These are phyloP conservation scores for Megathymus violae DNA, from an alignment of 1,140 invertebrate genomes.

Conservation along the genomic window DNA sequence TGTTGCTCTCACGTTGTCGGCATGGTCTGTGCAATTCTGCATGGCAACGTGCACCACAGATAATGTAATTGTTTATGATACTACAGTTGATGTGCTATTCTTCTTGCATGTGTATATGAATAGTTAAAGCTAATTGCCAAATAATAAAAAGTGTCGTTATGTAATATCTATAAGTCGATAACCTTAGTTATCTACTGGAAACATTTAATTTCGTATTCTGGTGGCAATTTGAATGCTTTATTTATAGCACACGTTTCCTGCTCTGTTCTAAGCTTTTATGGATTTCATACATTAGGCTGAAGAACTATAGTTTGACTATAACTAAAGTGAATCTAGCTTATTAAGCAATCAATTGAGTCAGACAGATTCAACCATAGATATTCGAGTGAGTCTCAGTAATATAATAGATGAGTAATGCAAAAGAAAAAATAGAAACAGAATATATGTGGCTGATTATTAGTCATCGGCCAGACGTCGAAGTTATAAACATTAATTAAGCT, in stretches of 20 bases:
- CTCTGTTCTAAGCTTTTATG: background rate
- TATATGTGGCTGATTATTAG: too few relatives aligned
- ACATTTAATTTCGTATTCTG: too few relatives aligned
- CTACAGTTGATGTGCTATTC: background rate
- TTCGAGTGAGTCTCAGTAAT: too few relatives aligned
- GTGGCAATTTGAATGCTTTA: background rate
- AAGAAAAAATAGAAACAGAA: too few relatives aligned
- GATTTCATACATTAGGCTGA: background rate
- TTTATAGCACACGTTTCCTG: background rate
- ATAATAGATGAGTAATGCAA: too few relatives aligned
- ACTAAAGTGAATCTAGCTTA: too few relatives aligned
- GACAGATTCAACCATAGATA: too few relatives aligned
- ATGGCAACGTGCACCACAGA: conserved; percentile 65
- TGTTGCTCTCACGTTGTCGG: conserved; percentile 71
- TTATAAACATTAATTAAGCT: too few relatives aligned
- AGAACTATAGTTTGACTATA: background rate
- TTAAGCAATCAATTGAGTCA: too few relatives aligned
- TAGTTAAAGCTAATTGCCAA: background rate
- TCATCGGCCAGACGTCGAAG: too few relatives aligned
- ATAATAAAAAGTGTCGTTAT: background rate
- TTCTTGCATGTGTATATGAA: background rate
- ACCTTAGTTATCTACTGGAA: background rate
- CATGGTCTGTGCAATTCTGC: conserved; percentile 70
- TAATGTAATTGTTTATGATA: conserved; percentile 17
- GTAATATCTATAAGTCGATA: background rate